Base-by-base conservation (phyloP, 2,888 invertebrate species). In the Orthonevra nobilis region DNA sequence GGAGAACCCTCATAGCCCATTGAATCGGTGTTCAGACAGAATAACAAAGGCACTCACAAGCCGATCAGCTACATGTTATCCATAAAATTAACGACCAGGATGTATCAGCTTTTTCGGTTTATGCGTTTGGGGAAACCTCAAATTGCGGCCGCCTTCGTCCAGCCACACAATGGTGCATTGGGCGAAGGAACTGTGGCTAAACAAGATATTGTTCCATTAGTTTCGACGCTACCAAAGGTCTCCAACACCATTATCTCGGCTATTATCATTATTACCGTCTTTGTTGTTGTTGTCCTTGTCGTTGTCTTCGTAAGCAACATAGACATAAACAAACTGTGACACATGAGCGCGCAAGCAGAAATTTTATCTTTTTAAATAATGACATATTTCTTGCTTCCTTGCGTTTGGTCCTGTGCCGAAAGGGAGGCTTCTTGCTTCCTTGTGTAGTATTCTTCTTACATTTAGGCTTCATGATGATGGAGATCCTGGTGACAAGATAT, bases 281-380 rank as follows among this genome's bases (percentile, higher is more conserved):
- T 23, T 9, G 36, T 12, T 2, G 14, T 20, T 36, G 2, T 42
- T 40, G 69, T 40, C n/a, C 34, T 52, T 9, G 7, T 40, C 36
- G 26, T 42, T 63, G 46, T 75, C 69, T 30, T 56, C 56, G 60
- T 68, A 61, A 68, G 72, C 66, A 79, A 68, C 72, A 79, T 79
- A 72, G 68, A 72, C 66, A 72, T 68, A 72, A 79, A 72, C 61
- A 66, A 40, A 72, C 72, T 56, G 72, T 79, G 72, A 79, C 79
- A 72, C 70, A 79, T 72, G 79, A 66, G 66, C 79, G 72, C 72
- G 72, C 79, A 72, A 79, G 79, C 79, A 79, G 72, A 79, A 72
- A 72, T 72, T 61, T 79, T 79, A 79, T 79, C 79, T 79, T 79
- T 79, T 79, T 72, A 79, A 79, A 79, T 79, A 68, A 79, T 79